phyloP scores from a whole-genome alignment of 1,140 invertebrate genomes.

The Druon quercuslanigerum region DNA sequence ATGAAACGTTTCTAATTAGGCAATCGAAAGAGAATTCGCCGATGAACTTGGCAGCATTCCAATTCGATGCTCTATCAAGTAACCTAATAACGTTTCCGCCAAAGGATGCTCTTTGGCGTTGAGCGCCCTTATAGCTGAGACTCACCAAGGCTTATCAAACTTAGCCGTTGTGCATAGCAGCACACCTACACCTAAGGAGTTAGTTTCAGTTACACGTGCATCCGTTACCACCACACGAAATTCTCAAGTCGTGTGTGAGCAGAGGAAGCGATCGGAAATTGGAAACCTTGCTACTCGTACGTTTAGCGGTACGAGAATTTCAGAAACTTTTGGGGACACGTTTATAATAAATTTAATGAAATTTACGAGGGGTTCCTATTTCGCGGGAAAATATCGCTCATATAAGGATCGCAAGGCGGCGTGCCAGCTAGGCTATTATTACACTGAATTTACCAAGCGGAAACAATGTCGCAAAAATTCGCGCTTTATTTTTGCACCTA shows the following conservation, averaged over 20 bases:
- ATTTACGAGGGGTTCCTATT: slow-evolving; percentile 2
- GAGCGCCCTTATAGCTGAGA: slow-evolving; percentile 41
- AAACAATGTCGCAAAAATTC: slow-evolving; percentile 6
- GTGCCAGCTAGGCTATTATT: neutral
- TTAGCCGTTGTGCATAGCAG: slow-evolving; percentile 33
- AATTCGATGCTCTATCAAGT: slow-evolving; percentile 41
- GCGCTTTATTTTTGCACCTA: neutral
- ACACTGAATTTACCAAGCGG: neutral
- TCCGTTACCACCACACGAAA: slow-evolving; percentile 34
- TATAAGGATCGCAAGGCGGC: neutral
- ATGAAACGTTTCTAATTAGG: slow-evolving; percentile 3
- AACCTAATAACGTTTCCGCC: slow-evolving; percentile 48
- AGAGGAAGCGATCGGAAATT: slow-evolving; percentile 60
- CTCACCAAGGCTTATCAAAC: slow-evolving; percentile 51
- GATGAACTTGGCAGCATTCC: slow-evolving; percentile 42
- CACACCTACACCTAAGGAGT: neutral
- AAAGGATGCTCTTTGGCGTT: slow-evolving; percentile 31
- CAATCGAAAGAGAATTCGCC: slow-evolving; percentile 2
- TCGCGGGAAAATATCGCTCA: slow-evolving; percentile 2
- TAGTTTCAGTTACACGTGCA: slow-evolving; percentile 18
- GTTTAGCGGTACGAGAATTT: slow-evolving; percentile 50
- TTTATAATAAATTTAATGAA: slow-evolving; percentile 25
- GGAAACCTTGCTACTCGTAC: slow-evolving; percentile 47
- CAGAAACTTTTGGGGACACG: slow-evolving; percentile 39
- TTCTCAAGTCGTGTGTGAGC: slow-evolving; percentile 38